Evolutionary conservation across 2,888 invertebrate genomes (phyloP).

Genomic region (Lithophane ornitopus): DNA sequence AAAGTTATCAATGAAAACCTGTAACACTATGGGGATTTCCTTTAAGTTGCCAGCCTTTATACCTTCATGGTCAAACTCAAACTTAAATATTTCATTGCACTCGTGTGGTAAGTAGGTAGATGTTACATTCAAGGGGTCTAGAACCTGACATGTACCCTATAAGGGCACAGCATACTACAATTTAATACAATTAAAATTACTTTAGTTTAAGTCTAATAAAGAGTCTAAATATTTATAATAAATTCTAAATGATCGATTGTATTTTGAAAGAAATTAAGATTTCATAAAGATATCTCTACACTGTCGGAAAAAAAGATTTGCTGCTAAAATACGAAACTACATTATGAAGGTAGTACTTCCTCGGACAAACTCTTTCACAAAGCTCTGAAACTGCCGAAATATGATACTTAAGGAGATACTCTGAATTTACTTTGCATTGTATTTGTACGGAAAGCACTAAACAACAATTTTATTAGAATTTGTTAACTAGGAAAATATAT

Average conservation of each 20-base stretch:
- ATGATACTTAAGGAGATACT: slow-evolving; percentile 11
- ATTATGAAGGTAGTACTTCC: slow-evolving; percentile 1
- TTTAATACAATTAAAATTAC: no score
- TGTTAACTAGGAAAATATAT: background rate
- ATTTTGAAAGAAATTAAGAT: no score
- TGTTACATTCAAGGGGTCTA: no score
- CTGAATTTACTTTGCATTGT: slow-evolving; percentile 6
- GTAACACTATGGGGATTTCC: background rate
- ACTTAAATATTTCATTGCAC: no score
- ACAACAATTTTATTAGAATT: background rate
- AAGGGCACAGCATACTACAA: no score
- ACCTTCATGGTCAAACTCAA: no score
- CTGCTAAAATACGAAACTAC: background rate
- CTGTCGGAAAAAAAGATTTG: no score
- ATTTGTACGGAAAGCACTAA: slow-evolving; percentile 8
- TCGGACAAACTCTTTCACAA: background rate
- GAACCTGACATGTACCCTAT: no score
- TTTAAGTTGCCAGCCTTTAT: background rate
- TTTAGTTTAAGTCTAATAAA: no score
- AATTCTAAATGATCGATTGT: no score
- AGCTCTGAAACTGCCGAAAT: slow-evolving; percentile 15
- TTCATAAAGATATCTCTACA: background rate
- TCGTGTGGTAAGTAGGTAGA: no score
- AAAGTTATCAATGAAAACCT: background rate
- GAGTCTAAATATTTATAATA: no score